Conservation (phyloP, 2,113 vertebrate species). For the Pelvicachromis taeniatus region DNA sequence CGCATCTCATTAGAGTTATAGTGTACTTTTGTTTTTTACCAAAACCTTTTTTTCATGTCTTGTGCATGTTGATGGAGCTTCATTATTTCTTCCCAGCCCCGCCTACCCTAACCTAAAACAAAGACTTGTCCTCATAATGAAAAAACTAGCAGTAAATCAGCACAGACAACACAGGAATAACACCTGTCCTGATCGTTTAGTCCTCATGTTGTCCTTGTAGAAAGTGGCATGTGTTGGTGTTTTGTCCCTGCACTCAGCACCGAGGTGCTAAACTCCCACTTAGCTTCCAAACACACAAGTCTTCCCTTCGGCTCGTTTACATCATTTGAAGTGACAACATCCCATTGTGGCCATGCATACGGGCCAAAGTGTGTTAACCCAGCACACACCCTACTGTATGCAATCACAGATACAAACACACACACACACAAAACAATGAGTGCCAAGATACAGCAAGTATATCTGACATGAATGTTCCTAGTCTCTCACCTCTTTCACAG, state of each 20-base stretch:
- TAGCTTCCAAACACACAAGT: background rate
- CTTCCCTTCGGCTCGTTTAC: background rate
- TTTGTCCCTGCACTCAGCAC: background rate
- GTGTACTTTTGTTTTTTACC: background rate
- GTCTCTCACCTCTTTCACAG: conserved; percentile 6
- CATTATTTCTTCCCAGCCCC: background rate
- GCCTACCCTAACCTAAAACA: background rate
- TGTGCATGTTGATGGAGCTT: background rate
- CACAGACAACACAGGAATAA: background rate
- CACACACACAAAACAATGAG: background rate
- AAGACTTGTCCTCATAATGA: background rate
- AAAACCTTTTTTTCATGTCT: background rate
- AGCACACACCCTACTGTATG: background rate
- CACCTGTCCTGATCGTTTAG: background rate
- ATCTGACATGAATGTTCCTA: background rate
- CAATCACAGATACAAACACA: background rate
- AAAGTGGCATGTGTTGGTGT: conserved; percentile 6
- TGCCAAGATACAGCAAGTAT: background rate
- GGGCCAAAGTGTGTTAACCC: background rate
- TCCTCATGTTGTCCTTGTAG: background rate
- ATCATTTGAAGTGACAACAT: conserved; percentile 4
- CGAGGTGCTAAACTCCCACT: conserved; percentile 12
- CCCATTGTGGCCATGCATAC: background rate
- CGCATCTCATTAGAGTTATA: background rate
- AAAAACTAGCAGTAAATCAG: background rate